Conservation (phyloP, 2,888 invertebrate species). For the Gari tellinella region DNA sequence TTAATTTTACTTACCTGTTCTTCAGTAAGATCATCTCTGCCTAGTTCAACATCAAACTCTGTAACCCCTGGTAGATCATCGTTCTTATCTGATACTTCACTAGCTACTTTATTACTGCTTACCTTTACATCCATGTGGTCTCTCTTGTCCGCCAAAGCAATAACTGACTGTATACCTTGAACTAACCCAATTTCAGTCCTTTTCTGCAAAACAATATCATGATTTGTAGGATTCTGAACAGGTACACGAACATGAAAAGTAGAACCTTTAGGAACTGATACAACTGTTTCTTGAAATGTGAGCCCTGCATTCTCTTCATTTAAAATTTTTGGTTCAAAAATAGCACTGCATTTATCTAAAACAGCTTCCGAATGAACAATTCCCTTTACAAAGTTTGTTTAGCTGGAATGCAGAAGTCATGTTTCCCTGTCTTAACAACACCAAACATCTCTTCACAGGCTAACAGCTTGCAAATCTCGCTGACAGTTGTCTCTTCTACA, state of each 20-base stretch:
- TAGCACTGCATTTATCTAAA: background rate
- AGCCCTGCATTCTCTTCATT: constrained; percentile 3
- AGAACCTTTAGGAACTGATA: constrained; percentile 1
- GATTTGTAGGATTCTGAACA: constrained; percentile 6
- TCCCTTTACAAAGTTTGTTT: background rate
- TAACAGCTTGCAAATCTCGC: background rate
- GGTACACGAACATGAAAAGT: constrained; percentile 1
- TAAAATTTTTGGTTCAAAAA: background rate
- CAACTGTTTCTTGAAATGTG: constrained; percentile 13
- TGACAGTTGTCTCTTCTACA: background rate
- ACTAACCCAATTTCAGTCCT: background rate
- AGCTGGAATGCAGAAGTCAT: background rate
- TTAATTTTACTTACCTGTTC: constrained; percentile 29
- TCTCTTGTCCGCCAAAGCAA: background rate
- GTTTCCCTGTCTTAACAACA: constrained; percentile 10
- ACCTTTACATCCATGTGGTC: background rate
- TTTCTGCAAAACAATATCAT: background rate
- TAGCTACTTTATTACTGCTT: background rate
- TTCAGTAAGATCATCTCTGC: constrained; percentile 17
- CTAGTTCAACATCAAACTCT: background rate
- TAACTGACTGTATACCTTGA: background rate
- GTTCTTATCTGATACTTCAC: background rate
- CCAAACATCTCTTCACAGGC: background rate
- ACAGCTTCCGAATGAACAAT: constrained; percentile 8
- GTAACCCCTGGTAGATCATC: no score